phyloP scores from a whole-genome alignment of 2,797 vertebrate genomes.

The Fratercula arctica region DNA sequence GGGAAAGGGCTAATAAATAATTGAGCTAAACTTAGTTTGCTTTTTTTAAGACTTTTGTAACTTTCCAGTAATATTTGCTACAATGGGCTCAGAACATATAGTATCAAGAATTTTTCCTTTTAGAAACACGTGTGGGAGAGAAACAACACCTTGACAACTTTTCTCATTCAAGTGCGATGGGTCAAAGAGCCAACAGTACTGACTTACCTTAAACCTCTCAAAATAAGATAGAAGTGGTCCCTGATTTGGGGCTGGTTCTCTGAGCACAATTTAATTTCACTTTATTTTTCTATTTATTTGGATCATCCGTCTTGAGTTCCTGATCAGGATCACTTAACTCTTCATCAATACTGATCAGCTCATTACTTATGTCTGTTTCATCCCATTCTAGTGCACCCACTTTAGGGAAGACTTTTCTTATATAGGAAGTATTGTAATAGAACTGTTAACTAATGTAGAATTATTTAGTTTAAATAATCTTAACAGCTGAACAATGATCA shows the following conservation, averaged over 20 bases:
- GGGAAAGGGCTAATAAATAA: constrained; percentile 67
- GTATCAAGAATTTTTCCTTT: background rate
- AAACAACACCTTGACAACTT: background rate
- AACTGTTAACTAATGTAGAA: background rate
- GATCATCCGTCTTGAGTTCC: constrained; percentile 58
- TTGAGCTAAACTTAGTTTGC: constrained; percentile 30
- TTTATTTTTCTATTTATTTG: background rate
- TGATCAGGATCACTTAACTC: constrained; percentile 77
- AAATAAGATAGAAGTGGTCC: background rate
- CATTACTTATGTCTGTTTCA: constrained; percentile 91
- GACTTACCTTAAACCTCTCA: background rate
- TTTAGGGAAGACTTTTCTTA: background rate
- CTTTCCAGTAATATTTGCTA: background rate
- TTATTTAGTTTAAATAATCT: background rate
- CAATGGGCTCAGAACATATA: background rate
- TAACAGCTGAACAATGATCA: background rate
- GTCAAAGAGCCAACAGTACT: background rate
- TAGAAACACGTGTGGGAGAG: background rate
- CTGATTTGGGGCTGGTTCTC: background rate
- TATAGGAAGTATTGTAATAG: background rate
- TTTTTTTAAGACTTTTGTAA: constrained; percentile 4
- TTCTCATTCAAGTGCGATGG: background rate
- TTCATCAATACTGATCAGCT: constrained; percentile 83
- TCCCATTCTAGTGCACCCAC: constrained; percentile 91
- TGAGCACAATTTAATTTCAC: background rate